phyloP scores from a whole-genome alignment of 1,140 invertebrate species.

The Cherax destructor region DNA sequence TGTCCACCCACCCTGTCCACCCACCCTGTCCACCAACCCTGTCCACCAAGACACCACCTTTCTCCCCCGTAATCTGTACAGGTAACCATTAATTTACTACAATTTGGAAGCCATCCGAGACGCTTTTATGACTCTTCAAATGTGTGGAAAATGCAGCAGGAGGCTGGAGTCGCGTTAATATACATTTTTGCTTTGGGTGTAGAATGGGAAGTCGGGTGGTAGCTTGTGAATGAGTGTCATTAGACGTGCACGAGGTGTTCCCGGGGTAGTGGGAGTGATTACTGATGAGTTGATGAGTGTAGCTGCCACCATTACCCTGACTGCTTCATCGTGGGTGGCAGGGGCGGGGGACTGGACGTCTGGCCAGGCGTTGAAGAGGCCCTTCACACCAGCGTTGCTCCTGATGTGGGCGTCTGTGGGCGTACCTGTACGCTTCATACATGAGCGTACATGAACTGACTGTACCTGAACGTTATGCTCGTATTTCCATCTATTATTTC shows the following conservation, averaged over 20 bases:
- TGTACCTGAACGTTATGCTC: too few relatives aligned
- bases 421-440: too few relatives aligned
- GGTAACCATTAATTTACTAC: constrained; percentile 28
- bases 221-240: constrained; percentile 11
- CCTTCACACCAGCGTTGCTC: too few relatives aligned
- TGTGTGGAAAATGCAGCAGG: constrained; percentile 31
- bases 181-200: background rate
- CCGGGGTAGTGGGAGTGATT: background rate
- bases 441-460: too few relatives aligned
- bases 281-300: constrained; percentile 27
- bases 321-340: constrained; percentile 15
- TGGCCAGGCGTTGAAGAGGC: too few relatives aligned
- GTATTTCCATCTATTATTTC: too few relatives aligned
- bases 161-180: background rate
- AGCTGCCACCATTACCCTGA: background rate
- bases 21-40: background rate
- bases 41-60: background rate
- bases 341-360: too few relatives aligned
- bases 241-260: background rate
- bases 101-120: constrained; percentile 6
- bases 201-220: background rate
- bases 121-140: constrained; percentile 4
- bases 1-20: background rate
- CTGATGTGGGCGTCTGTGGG: too few relatives aligned
- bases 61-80: constrained; percentile 29